Evolutionary conservation across 2,888 invertebrate species (phyloP).

Genomic region (Oscheius onirici): DNA sequence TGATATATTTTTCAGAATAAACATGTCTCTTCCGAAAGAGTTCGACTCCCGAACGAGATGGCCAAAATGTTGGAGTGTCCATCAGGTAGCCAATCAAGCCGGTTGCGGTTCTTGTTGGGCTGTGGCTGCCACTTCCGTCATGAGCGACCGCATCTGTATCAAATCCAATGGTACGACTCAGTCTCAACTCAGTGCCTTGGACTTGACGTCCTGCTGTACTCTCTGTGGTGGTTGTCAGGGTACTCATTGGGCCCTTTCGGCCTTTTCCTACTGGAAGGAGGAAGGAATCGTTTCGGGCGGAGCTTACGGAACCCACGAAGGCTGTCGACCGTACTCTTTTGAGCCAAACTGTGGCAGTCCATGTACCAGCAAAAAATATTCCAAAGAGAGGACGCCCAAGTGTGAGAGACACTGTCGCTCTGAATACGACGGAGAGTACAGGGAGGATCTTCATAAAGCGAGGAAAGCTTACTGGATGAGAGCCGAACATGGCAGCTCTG

Average conservation of each 20-base stretch:
- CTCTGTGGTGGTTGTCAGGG: conserved; percentile 67
- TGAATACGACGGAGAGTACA: conserved; percentile 16
- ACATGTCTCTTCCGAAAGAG: conserved; percentile 59
- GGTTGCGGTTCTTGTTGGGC: conserved; percentile 60
- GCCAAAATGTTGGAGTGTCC: conserved; percentile 56
- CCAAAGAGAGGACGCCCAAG: conserved; percentile 26
- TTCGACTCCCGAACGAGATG: conserved; percentile 71
- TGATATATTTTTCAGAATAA: conserved; percentile 22
- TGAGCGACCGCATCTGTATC: conserved; percentile 72
- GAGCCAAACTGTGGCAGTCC: conserved; percentile 36
- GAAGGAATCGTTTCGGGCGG: conserved; percentile 51
- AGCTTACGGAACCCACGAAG: conserved; percentile 33
- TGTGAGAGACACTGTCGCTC: conserved; percentile 26
- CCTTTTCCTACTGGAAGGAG: conserved; percentile 58
- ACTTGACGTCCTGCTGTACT: conserved; percentile 72
- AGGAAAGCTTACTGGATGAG: conserved; percentile 30
- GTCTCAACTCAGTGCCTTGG: conserved; percentile 71
- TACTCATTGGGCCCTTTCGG: conserved; percentile 51
- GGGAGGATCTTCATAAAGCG: conserved; percentile 23
- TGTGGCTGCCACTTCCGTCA: conserved; percentile 50
- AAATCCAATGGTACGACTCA: conserved; percentile 68
- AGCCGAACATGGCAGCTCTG: conserved; percentile 31
- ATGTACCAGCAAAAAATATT: conserved; percentile 29
- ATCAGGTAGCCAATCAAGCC: conserved; percentile 50
- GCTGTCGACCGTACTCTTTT: conserved; percentile 36